Evolutionary conservation across 1,140 invertebrate genomes (phyloP), one percentile per base, ranked within the genome.

Genomic region (Macrostomum lignano): DNA sequence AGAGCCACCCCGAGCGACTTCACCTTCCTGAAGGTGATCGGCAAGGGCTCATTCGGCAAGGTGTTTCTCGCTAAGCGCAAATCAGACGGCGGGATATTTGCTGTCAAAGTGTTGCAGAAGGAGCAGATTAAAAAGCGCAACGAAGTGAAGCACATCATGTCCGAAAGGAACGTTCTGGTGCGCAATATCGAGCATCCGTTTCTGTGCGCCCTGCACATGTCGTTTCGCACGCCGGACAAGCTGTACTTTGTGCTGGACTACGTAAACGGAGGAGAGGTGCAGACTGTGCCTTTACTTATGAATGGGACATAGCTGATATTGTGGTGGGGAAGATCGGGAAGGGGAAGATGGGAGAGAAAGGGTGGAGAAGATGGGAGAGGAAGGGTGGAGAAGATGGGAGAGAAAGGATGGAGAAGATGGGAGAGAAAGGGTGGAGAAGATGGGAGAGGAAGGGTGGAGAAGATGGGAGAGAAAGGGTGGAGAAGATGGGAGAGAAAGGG

Each of bases 241-340:
- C 56, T 71, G 2, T 71, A 70, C 47, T 71, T 71, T 49, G 66
- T 72, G 1, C 44, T 71, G 25, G 69, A 72, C 47, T 70, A 67
- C 49, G 56, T 71, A 15, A 72, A 72, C 48, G 69, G 69, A 7
- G 69, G 69, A 40, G 69, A 71, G 57, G 67, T 70, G n/a, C n/a
- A n/a, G n/a, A n/a, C n/a, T n/a, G n/a, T n/a, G n/a, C n/a, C n/a
- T n/a, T n/a, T n/a, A n/a, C n/a, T n/a, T n/a, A n/a, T n/a, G n/a
- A n/a, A n/a, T n/a, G n/a, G n/a, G n/a, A n/a, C n/a, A n/a, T n/a
- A n/a, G n/a, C n/a, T n/a, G n/a, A n/a, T n/a, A n/a, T n/a, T n/a
- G n/a, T n/a, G n/a, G n/a, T n/a, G n/a, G n/a, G n/a, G n/a, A n/a
- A n/a, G n/a, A n/a, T n/a, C n/a, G n/a, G n/a, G n/a, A n/a, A n/a